Evolutionary conservation across 2,888 invertebrate species (phyloP).

Genomic region (Meloe dianella): DNA sequence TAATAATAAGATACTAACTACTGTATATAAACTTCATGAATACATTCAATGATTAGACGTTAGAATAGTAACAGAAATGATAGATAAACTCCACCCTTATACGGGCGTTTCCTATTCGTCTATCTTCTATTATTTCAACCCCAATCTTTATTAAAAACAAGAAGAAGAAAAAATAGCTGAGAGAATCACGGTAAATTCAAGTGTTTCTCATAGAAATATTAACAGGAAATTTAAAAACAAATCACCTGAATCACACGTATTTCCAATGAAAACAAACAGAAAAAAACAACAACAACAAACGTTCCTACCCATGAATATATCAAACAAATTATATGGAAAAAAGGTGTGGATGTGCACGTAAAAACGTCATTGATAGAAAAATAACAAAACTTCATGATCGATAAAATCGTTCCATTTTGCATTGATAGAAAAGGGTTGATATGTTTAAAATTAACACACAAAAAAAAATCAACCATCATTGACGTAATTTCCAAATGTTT

Average conservation of each 20-base stretch:
- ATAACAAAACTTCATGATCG: not conserved
- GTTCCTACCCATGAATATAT: not conserved
- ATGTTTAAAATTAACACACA: too few relatives aligned
- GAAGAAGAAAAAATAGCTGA: too few relatives aligned
- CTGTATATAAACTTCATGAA: too few relatives aligned
- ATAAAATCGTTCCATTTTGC: not conserved
- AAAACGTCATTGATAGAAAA: constrained; percentile 1
- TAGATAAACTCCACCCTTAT: too few relatives aligned
- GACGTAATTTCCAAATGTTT: not conserved
- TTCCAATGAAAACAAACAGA: not conserved
- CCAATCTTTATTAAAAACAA: too few relatives aligned
- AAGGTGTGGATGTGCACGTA: constrained; percentile 1
- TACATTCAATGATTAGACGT: too few relatives aligned
- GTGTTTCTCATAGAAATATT: too few relatives aligned
- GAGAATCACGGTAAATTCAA: too few relatives aligned
- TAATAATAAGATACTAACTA: too few relatives aligned
- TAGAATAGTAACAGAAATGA: not conserved
- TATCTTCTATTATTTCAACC: too few relatives aligned
- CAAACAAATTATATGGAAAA: not conserved
- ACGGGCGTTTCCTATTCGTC: too few relatives aligned
- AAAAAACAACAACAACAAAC: not conserved
- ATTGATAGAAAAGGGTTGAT: not conserved
- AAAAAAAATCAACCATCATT: not conserved
- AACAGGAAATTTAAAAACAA: too few relatives aligned
- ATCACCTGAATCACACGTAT: not conserved